Evolutionary conservation across 2,888 invertebrate species (phyloP).

Genomic region (Orthosia gothica): DNA sequence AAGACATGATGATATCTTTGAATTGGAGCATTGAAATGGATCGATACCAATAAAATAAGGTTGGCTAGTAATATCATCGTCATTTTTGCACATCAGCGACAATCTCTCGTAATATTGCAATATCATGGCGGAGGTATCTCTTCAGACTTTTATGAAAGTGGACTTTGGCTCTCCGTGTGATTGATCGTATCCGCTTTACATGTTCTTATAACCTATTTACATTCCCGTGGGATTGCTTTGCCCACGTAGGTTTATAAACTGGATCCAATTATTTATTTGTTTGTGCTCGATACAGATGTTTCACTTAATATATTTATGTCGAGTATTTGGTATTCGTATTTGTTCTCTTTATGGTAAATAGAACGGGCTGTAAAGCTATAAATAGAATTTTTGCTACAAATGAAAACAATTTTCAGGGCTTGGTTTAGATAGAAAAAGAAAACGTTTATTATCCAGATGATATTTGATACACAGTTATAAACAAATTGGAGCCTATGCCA

Average conservation of each 20-base stretch:
- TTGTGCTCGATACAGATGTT: constrained; percentile 36
- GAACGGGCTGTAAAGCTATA: neutral
- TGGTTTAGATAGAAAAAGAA: neutral
- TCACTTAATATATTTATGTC: constrained; percentile 18
- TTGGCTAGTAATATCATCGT: neutral
- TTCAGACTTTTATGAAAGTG: constrained; percentile 39
- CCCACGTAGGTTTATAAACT: constrained; percentile 15
- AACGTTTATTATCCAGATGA: too few species aligned
- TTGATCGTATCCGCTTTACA: constrained; percentile 48
- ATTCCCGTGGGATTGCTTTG: constrained; percentile 36
- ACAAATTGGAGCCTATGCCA: neutral
- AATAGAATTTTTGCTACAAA: constrained; percentile 5
- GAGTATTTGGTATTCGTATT: constrained; percentile 26
- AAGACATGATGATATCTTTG: neutral
- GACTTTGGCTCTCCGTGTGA: constrained; percentile 41
- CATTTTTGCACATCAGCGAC: constrained; percentile 10
- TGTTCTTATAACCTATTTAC: constrained; percentile 56
- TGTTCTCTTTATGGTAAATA: constrained; percentile 13
- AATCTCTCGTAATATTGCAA: constrained; percentile 35
- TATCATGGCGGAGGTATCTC: constrained; percentile 34
- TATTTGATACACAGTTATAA: too few species aligned
- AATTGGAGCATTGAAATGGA: neutral
- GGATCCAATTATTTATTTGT: constrained; percentile 35
- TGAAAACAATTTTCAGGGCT: neutral
- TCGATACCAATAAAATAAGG: neutral